A percentile compares a stretch with the other conserved stretches of the same genome.
Evolutionary conservation across 2,888 invertebrate genomes (phyloP).

Genomic region (Dynastes tityus): DNA sequence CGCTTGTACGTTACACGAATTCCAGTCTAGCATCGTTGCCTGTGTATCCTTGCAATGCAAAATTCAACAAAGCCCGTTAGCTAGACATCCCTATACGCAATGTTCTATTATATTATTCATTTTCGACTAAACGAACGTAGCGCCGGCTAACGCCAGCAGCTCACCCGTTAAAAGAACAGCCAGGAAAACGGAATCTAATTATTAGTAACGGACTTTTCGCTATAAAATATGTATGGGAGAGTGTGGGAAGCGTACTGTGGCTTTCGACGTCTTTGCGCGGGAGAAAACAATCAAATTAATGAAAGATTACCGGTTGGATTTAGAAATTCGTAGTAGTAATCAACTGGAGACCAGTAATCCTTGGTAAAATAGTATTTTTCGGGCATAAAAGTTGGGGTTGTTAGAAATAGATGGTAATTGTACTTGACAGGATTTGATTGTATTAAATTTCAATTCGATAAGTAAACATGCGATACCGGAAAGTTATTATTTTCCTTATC

Average conservation of each 20-base stretch:
- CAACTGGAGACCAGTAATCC: not conserved
- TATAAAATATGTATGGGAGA: conserved; percentile 5
- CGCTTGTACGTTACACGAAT: not conserved
- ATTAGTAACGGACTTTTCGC: conserved; percentile 18
- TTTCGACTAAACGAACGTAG: conserved; percentile 4
- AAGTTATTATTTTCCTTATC: too few relatives aligned
- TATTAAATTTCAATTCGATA: not conserved
- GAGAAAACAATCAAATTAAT: conserved; percentile 20
- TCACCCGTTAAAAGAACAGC: not conserved
- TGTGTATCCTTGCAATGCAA: not conserved
- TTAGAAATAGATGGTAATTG: not conserved
- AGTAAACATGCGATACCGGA: not conserved
- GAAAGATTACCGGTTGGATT: conserved; percentile 31
- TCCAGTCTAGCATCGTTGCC: not conserved
- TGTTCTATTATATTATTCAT: conserved; percentile 38
- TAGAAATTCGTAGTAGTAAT: conserved; percentile 14
- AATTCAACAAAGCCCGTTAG: conserved; percentile 26
- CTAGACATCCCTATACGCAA: conserved; percentile 8
- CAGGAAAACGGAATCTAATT: conserved; percentile 29
- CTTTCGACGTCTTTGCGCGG: not conserved
- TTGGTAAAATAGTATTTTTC: not conserved
- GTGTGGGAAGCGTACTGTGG: not conserved
- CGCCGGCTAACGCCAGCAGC: not conserved
- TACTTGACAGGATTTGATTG: not conserved
- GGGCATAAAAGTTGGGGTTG: not conserved